phyloP scores from a whole-genome alignment of 2,888 invertebrate species.

The Eupithecia subumbrata region DNA sequence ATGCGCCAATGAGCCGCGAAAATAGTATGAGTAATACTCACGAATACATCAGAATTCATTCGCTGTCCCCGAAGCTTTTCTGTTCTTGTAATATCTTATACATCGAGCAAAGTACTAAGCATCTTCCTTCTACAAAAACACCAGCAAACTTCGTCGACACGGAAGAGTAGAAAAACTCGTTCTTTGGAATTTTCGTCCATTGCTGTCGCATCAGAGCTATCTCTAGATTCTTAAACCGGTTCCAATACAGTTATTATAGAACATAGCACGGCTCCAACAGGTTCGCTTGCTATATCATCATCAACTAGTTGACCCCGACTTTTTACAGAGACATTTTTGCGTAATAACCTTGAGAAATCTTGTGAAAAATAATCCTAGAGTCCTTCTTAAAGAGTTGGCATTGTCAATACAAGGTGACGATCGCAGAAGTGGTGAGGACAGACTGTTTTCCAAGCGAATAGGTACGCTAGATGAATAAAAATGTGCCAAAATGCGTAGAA shows the following conservation, averaged over 20 bases:
- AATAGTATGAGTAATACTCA: too few species aligned
- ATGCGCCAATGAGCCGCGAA: too few species aligned
- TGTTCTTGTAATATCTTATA: too few species aligned
- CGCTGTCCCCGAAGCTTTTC: too few species aligned
- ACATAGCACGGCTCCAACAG: conserved; percentile 19
- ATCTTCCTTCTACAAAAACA: background rate
- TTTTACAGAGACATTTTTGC: background rate
- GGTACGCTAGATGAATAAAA: too few species aligned
- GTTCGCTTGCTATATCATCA: background rate
- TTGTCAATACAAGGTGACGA: background rate
- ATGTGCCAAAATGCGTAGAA: background rate
- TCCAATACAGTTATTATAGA: conserved; percentile 28
- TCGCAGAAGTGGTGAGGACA: background rate
- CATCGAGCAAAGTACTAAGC: too few species aligned
- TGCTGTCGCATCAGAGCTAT: conserved; percentile 4
- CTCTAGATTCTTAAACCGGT: conserved; percentile 25
- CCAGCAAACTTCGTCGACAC: background rate
- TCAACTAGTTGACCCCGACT: conserved; percentile 5
- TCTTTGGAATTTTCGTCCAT: conserved; percentile 26
- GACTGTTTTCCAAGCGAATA: too few species aligned
- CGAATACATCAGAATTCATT: too few species aligned
- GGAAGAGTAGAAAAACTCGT: conserved; percentile 25
- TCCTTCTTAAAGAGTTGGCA: background rate
- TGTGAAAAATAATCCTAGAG: background rate
- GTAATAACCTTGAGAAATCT: conserved; percentile 6